Evolutionary conservation across 2,888 invertebrate species (phyloP), one percentile per base, ranked within the genome.

Genomic region (Melitaea athalia): DNA sequence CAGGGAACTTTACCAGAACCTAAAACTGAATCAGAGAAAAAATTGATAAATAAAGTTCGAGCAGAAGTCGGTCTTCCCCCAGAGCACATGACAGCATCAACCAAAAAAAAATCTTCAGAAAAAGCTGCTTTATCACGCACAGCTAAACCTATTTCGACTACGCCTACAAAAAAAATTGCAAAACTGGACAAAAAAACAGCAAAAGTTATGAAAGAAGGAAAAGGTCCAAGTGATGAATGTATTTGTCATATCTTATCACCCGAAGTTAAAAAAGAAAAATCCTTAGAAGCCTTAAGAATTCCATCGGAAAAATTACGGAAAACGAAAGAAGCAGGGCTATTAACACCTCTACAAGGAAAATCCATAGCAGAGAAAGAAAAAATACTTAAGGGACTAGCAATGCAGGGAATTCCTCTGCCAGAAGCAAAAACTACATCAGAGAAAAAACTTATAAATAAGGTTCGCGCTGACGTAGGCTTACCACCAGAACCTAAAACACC

Each of bases 161-260:
- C n/a, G n/a, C n/a, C n/a, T n/a, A n/a, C n/a, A n/a, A n/a, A n/a
- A n/a, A n/a, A n/a, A n/a, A n/a, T n/a, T n/a, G n/a, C n/a, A 42
- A 71, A 75, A 62, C 69, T 79, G 49, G 68, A 79, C 45, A 53
- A 70, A 64, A 72, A 74, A 69, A 78, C 79, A 0, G 77, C 77
- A 12, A 79, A 81, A 75, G 49, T 71, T 3, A 78, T 78, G 38
- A 79, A 70, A 70, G 80, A 80, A 70, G 78, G 78, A 0, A 79
- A 77, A 72, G 80, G 80, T 1, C 80, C 80, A 10, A 76, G 75
- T 55, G 81, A 81, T 60, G 78, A 82, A 76, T 82, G 81, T 66
- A 80, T 82, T 52, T 79, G 79, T 69, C 71, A 72, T 53, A 67
- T 77, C 15, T 67, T 79, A 11, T 74, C 78, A 11, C 77, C 77